phyloP scores from a whole-genome alignment of 2,113 vertebrate genomes.

The Amblyornis subalaris region DNA sequence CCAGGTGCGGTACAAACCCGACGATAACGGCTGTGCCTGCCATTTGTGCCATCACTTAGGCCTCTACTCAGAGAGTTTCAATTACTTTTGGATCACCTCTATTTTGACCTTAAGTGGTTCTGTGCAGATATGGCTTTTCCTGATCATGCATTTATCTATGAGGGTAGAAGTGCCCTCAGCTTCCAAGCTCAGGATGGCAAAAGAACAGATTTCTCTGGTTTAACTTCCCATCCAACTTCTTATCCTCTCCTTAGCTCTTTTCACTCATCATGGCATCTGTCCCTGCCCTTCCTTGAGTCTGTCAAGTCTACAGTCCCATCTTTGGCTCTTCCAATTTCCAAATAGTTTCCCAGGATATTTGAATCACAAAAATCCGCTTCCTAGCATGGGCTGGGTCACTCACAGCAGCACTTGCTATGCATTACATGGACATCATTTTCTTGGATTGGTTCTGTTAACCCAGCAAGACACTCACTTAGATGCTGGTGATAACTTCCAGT shows the following conservation, averaged over 20 bases:
- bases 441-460: not conserved
- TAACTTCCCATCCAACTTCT: not conserved
- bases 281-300: not conserved
- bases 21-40: not conserved
- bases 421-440: not conserved
- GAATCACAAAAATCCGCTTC: not conserved
- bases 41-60: not conserved
- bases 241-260: not conserved
- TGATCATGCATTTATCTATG: not conserved
- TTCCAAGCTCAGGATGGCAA: not conserved
- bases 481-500: not conserved
- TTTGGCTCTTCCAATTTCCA: not conserved
- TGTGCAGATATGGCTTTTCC: not conserved
- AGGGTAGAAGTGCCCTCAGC: not conserved
- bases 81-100: not conserved
- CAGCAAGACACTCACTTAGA: not conserved
- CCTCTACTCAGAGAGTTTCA: not conserved
- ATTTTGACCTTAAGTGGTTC: not conserved
- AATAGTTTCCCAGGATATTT: not conserved
- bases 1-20: not conserved
- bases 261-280: not conserved
- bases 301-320: not conserved
- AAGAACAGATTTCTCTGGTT: not conserved
- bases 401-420: not conserved
- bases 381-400: not conserved